Base-by-base conservation (phyloP, 2,888 invertebrate species). In the Nomada ruficornis region DNA sequence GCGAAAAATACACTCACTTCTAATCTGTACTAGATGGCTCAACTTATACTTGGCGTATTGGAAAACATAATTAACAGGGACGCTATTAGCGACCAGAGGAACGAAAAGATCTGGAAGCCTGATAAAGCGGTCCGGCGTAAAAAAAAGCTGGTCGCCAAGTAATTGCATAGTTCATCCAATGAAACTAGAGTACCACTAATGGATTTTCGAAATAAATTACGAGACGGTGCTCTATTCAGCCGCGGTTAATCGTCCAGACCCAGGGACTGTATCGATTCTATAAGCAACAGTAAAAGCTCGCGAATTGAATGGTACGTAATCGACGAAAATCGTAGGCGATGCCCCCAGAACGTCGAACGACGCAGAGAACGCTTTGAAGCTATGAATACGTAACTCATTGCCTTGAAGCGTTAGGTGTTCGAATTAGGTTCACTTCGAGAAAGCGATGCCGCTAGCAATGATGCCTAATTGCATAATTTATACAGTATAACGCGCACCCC, bases 401-500 rank as follows among this genome's bases (percentile, higher is more conserved):
- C 77, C 79, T 75, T 63, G 18, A 20, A 74, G 77, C 79, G 54
- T 18, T 81, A 63, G 74, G 74, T 71, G 74, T 67, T 62, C 73
- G 81, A 85, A 87, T 86, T 83, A 85, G 83, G 77, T 83, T 83
- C 75, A 52, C 59, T 76, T 77, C 79, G 84, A 80, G 86, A 75
- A 68, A 82, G 50, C 79, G 72, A 36, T 52, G 82, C 80, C 65
- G 57, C 64, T 67, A 76, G 85, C 74, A 72, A 77, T 65, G 67
- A 60, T 63, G 72, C 67, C 81, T 80, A 87, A 87, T 84, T 81
- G 82, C 80, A 87, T 84, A 84, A 87, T 87, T 86, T 86, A 87
- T 79, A 75, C 78, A 42, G 69, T 67, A 77, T 72, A 75, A 77
- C 85, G 71, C 70, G 75, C 70, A 64, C 79, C 57, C 69, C 54